phyloP scores from a whole-genome alignment of 2,113 vertebrate species.

The Pyrgilauda ruficollis region DNA sequence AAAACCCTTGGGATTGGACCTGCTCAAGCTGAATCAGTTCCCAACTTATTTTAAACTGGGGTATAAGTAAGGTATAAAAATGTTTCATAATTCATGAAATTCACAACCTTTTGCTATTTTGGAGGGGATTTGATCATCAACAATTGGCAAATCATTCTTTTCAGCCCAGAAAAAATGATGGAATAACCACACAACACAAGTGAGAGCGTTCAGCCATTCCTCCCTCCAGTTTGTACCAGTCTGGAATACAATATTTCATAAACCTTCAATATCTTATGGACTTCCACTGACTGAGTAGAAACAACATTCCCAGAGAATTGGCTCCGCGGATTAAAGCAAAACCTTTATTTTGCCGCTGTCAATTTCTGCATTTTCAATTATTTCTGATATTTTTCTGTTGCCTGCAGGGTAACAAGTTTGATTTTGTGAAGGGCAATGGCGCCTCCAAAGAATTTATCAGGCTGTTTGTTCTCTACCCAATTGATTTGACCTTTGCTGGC shows the following conservation, averaged over 20 bases:
- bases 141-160: background rate
- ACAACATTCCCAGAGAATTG: background rate
- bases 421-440: background rate
- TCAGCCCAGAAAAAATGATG: background rate
- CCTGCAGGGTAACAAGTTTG: background rate
- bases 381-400: background rate
- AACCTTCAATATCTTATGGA: background rate
- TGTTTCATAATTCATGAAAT: background rate
- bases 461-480: background rate
- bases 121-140: background rate
- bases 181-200: background rate
- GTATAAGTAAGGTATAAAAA: background rate
- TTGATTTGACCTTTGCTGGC: background rate
- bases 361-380: background rate
- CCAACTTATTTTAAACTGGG: background rate
- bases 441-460: background rate
- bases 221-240: background rate
- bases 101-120: background rate
- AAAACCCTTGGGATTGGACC: background rate
- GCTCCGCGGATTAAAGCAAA: background rate
- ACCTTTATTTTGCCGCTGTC: background rate
- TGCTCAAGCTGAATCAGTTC: background rate
- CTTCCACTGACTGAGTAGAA: background rate
- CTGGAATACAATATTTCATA: background rate
- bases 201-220: background rate